Evolutionary conservation across 2,888 invertebrate species (phyloP).

Genomic region (Agrotis puta): DNA sequence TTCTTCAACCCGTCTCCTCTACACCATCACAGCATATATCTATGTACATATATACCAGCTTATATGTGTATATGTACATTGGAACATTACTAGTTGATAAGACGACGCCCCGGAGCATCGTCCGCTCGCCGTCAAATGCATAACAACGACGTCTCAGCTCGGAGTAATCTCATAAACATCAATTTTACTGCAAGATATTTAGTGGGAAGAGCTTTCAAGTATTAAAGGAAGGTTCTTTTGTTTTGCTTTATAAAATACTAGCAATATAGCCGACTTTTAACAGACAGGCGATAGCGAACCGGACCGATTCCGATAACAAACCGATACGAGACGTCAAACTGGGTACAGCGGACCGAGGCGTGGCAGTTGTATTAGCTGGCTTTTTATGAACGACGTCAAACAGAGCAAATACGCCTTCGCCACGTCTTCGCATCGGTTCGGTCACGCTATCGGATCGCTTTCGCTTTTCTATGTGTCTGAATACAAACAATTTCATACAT

Average conservation of each 20-base stretch:
- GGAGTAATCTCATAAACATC: slow-evolving; percentile 27
- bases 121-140: slow-evolving; percentile 32
- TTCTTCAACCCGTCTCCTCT: not conserved
- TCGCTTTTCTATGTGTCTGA: no score
- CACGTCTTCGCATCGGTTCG: no score
- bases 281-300: no score
- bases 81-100: slow-evolving; percentile 46
- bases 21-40: not conserved
- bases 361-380: no score
- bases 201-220: slow-evolving; percentile 5
- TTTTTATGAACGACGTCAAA: no score
- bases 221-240: not conserved
- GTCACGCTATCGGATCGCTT: no score
- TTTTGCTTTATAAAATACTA: not conserved
- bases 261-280: no score
- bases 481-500: no score
- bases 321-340: no score
- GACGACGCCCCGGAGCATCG: slow-evolving; percentile 24
- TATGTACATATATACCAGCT: slow-evolving; percentile 13
- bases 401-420: no score
- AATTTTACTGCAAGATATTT: slow-evolving; percentile 17
- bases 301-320: no score
- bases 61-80: slow-evolving; percentile 6
- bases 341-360: no score
- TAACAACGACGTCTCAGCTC: slow-evolving; percentile 16